Conservation (phyloP, 2,113 vertebrate genomes). For the Cervus canadensis region DNA sequence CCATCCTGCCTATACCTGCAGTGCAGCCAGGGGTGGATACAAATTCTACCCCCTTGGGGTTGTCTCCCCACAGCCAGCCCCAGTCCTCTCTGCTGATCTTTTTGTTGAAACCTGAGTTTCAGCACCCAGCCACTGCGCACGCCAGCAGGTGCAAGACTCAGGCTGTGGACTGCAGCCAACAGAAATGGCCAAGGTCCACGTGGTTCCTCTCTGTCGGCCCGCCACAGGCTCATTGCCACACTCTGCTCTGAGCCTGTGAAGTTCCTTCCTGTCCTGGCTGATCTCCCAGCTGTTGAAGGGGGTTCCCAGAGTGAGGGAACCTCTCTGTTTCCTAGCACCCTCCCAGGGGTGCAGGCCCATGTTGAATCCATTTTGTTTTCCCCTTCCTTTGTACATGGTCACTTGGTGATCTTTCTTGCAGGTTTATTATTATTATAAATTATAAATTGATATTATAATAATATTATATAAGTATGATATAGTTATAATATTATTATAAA, state of each 20-base stretch:
- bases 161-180: background rate
- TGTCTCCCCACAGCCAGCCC: background rate
- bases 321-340: background rate
- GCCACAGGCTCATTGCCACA: background rate
- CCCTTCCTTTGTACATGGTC: background rate
- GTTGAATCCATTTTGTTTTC: background rate
- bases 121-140: accelerated
- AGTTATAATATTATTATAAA: background rate
- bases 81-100: background rate
- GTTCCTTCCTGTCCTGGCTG: background rate
- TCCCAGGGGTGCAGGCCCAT: background rate
- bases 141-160: background rate
- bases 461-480: background rate
- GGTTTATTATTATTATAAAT: background rate
- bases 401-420: background rate
- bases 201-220: background rate
- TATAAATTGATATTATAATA: background rate
- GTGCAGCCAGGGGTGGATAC: background rate
- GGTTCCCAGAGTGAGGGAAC: background rate
- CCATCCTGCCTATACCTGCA: background rate
- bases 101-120: background rate
- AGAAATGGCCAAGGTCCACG: background rate
- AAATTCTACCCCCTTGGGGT: background rate
- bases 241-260: background rate
- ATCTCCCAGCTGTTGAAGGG: background rate